Evolutionary conservation across 2,888 invertebrate genomes (phyloP), one percentile per base, ranked within the genome.

Genomic region (Xanthia icteritia): DNA sequence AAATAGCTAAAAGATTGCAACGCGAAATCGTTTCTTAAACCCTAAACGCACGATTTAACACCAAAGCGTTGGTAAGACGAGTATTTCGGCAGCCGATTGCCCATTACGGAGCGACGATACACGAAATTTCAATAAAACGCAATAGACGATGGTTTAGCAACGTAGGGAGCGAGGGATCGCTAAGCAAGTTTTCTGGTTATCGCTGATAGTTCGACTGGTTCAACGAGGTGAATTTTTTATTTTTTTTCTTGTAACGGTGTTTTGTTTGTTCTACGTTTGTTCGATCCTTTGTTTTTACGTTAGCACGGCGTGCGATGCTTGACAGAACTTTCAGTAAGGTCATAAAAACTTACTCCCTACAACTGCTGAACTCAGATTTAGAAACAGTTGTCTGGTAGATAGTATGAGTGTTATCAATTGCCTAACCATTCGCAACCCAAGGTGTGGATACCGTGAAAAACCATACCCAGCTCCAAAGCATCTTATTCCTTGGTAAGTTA

Each of bases 71-170:
- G 80, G 79, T 74, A 77, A 83, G 83, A 86, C 89, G 90, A 87
- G 91, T 91, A 90, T 93, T 92, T 90, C 92, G 90, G 91, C 90
- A 90, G 91, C 90, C 93, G 93, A 95, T 95, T 95, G 94, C 94
- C 95, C 93, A 95, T 95, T 95, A 94, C 91, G 86, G 83, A 84
- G 88, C 91, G 90, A 88, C 92, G 94, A 93, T 94, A 92, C 93
- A 94, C 92, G 94, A 94, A 95, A 94, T 95, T 95, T 94, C 95
- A 95, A 95, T 95, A 95, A 95, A 93, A 92, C 88, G 90, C 92
- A 88, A 91, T 91, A 91, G 92, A 90, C 90, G 87, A 67, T 61
- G 72, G 63, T 36, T n/a, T 45, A 61, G 66, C 36, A 63, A 27
- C 72, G 78, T 54, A 56, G 83, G 81, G 77, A 76, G 75, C 72